Evolutionary conservation across 1,140 invertebrate genomes (phyloP).

Genomic region (Hormaphis cornu): DNA sequence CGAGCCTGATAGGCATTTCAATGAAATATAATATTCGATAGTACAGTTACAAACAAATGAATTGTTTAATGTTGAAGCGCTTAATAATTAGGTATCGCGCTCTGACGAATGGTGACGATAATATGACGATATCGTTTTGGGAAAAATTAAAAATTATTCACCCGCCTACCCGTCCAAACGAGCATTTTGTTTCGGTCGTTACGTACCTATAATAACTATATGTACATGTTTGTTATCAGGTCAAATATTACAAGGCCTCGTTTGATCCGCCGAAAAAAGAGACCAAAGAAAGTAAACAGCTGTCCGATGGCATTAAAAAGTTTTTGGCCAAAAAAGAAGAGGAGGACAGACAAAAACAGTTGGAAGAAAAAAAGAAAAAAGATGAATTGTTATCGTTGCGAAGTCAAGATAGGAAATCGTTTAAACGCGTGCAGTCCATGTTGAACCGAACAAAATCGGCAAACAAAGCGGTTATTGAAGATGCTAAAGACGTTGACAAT

Average conservation of each 20-base stretch:
- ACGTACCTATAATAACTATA: too few relatives aligned
- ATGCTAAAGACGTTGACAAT: constrained; percentile 66
- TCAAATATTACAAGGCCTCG: constrained; percentile 46
- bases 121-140: too few relatives aligned
- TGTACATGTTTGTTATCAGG: constrained; percentile 15
- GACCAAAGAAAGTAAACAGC: constrained; percentile 49
- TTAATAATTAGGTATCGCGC: too few relatives aligned
- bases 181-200: too few relatives aligned
- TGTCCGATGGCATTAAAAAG: constrained; percentile 69
- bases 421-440: constrained; percentile 52
- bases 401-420: constrained; percentile 54
- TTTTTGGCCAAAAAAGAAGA: constrained; percentile 71
- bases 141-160: too few relatives aligned
- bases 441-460: constrained; percentile 74
- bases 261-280: constrained; percentile 75
- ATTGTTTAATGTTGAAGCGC: too few relatives aligned
- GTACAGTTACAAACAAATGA: too few relatives aligned
- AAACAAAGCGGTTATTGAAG: constrained; percentile 72
- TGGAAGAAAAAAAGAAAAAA: constrained; percentile 56
- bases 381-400: constrained; percentile 61
- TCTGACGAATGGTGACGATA: too few relatives aligned
- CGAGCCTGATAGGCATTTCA: too few relatives aligned
- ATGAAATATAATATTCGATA: too few relatives aligned
- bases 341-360: constrained; percentile 58
- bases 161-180: too few relatives aligned